phyloP scores from a whole-genome alignment of 2,888 invertebrate species.

The Cremastinae sp. region DNA sequence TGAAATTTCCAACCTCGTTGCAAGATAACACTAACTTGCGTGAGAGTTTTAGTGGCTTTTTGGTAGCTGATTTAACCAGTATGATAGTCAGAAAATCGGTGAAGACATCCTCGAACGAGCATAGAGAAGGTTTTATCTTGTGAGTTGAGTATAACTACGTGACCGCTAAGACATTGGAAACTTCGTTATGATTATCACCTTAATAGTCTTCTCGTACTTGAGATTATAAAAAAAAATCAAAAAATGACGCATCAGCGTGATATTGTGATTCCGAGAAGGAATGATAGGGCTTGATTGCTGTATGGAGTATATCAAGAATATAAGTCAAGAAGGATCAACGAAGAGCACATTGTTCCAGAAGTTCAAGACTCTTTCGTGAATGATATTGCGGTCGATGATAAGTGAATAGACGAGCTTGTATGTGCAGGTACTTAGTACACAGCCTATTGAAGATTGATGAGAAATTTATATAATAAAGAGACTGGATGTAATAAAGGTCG shows the following conservation, averaged over 20 bases:
- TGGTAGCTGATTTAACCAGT: slow-evolving; percentile 37
- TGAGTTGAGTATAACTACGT: slow-evolving; percentile 37
- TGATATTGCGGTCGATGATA: neutral
- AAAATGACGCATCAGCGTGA: slow-evolving; percentile 21
- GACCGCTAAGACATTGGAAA: slow-evolving; percentile 37
- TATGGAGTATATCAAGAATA: neutral
- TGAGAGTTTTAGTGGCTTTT: slow-evolving; percentile 40
- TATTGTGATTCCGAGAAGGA: neutral
- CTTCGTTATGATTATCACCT: slow-evolving; percentile 24
- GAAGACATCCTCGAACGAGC: slow-evolving; percentile 39
- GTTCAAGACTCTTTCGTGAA: slow-evolving; percentile 8
- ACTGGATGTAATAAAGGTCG: slow-evolving; percentile 4
- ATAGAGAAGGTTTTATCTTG: slow-evolving; percentile 51
- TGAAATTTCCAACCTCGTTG: slow-evolving; percentile 52
- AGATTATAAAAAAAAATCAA: neutral
- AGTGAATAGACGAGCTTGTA: slow-evolving; percentile 14
- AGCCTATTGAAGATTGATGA: slow-evolving; percentile 26
- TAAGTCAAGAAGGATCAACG: slow-evolving; percentile 16
- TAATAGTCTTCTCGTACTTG: slow-evolving; percentile 12
- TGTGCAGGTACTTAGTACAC: slow-evolving; percentile 22
- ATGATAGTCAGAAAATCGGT: slow-evolving; percentile 53
- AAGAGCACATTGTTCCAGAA: slow-evolving; percentile 36
- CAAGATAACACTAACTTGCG: slow-evolving; percentile 52
- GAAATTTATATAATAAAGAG: slow-evolving; percentile 29
- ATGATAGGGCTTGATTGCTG: neutral